These are phyloP conservation scores for Heliornis fulica DNA, from an alignment of 2,113 vertebrate genomes.

Conservation along the genomic window DNA sequence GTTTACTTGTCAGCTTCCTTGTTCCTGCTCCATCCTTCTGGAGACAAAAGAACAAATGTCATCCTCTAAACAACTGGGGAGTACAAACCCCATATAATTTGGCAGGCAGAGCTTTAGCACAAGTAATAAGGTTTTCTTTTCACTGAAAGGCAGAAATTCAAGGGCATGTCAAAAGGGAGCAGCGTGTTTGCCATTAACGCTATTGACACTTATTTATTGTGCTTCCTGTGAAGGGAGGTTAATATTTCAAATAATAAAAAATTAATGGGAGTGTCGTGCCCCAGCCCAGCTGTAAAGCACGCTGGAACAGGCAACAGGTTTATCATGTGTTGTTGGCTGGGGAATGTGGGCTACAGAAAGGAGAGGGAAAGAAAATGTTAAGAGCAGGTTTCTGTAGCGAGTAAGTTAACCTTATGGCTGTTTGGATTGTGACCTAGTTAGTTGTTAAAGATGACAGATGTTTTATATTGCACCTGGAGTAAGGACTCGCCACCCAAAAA, in stretches of 20 bases:
- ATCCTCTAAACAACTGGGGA: neutral
- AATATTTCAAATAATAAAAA: constrained; percentile 50
- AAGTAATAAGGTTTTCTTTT: neutral
- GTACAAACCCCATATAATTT: neutral
- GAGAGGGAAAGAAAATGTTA: constrained; percentile 15
- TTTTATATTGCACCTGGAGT: constrained; percentile 10
- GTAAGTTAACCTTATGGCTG: constrained; percentile 49
- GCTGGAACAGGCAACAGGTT: constrained; percentile 39
- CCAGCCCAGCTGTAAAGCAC: constrained; percentile 44
- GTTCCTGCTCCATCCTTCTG: neutral
- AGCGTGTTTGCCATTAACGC: neutral
- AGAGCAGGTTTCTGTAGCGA: constrained; percentile 31
- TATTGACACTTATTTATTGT: constrained; percentile 31
- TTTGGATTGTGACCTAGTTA: constrained; percentile 33
- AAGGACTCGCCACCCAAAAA: constrained; percentile 11
- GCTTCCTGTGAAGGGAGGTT: constrained; percentile 52
- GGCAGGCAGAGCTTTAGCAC: neutral
- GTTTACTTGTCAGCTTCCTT: neutral
- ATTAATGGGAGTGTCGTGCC: constrained; percentile 41
- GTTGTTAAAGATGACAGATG: neutral
- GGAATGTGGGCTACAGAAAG: neutral
- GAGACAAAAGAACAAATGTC: neutral
- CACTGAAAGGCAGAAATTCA: constrained; percentile 7
- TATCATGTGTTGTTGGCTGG: constrained; percentile 12
- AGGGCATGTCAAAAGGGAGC: constrained; percentile 32